These are phyloP conservation scores for Xestia ashworthii DNA, from an alignment of 2,888 invertebrate genomes.

Conservation along the genomic window DNA sequence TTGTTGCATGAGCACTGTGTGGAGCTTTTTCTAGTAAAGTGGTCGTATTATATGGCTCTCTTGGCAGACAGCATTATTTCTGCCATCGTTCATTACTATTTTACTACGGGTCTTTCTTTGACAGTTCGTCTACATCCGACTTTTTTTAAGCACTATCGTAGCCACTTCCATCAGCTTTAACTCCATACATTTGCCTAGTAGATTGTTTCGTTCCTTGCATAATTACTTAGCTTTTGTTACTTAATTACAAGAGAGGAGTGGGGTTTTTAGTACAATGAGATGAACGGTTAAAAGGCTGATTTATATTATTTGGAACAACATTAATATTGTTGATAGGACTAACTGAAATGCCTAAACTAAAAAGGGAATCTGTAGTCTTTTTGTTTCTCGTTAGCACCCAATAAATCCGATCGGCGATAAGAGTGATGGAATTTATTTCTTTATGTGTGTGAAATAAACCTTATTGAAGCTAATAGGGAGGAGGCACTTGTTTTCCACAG, in stretches of 20 bases:
- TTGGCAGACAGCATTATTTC: neutral
- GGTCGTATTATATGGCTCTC: too few species aligned
- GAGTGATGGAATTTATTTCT: too few species aligned
- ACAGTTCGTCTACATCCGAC: neutral
- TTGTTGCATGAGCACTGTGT: too few species aligned
- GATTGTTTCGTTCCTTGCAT: constrained; percentile 86
- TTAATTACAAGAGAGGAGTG: constrained; percentile 82
- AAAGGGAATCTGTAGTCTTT: neutral
- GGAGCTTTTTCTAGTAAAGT: too few species aligned
- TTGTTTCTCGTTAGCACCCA: neutral
- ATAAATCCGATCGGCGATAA: neutral
- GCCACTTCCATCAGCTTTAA: constrained; percentile 67
- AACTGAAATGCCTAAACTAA: neutral
- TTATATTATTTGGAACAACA: constrained; percentile 67
- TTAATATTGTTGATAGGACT: constrained; percentile 26
- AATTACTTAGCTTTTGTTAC: constrained; percentile 87
- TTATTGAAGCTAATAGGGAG: too few species aligned
- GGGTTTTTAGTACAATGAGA: constrained; percentile 83
- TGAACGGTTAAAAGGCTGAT: constrained; percentile 76
- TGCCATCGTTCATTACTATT: neutral
- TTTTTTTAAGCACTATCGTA: neutral
- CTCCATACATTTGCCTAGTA: constrained; percentile 71
- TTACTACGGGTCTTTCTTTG: neutral
- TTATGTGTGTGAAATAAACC: too few species aligned
- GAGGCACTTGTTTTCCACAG: too few species aligned